Evolutionary conservation across 2,113 vertebrate species (phyloP), one percentile per base, ranked within the genome.

Genomic region (Microtus pennsylvanicus): DNA sequence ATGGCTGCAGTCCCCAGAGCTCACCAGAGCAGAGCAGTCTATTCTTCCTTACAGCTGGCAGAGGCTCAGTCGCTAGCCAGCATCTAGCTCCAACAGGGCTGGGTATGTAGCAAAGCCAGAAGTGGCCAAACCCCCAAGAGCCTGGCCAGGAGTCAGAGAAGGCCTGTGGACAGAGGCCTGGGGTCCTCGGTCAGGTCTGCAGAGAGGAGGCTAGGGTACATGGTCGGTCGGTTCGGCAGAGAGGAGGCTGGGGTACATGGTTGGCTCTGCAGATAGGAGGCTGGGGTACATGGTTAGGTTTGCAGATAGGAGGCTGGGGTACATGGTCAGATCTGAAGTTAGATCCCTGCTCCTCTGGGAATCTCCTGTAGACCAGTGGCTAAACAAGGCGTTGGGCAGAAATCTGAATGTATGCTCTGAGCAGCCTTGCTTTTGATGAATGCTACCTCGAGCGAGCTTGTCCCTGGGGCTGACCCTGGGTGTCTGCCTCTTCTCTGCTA

Each of bases 281-380:
- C 42, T 70, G 33, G 33, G 33, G 33, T 67, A 70, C 33, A 35
- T 0, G 28, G 65, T 67, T 1, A 0, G 4, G 0, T 67, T 12
- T 67, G 65, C 28, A 30, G 65, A 28, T 1, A 30, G 65, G 28
- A 17, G 65, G 30, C 30, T 69, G 67, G 30, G 30, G 14, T 35
- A 35, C 33, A 72, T 0, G 2, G 69, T 86, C 8, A 13, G 61
- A 42, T 67, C 16, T 70, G 5, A 16, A 67, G 30, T 47, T 4
- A 69, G 85, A 55, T 11, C 28, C 12, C 52, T 19, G 4, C 35
- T 78, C 13, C 50, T 94, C 82, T 33, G 24, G 38, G 65, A 38
- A 3, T 28, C 58, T 58, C 1, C 35, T 17, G 19, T 67, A 38
- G 83, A 65, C 55, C 63, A 11, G 14, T 7, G 50, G 83, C 61